phyloP scores from a whole-genome alignment of 2,113 vertebrate genomes.

The Eublepharis macularius region DNA sequence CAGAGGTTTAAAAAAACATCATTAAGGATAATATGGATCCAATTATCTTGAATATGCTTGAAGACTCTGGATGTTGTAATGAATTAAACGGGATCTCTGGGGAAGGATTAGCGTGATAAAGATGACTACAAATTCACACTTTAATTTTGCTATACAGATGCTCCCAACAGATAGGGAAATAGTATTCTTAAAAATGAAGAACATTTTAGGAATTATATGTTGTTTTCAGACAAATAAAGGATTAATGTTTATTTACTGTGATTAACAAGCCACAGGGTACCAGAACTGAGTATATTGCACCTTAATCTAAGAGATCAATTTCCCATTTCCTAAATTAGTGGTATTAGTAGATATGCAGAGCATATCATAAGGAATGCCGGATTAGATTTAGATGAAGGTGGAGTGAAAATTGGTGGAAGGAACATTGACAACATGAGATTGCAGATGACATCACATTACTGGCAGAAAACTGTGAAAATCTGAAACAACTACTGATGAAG shows the following conservation, averaged over 20 bases:
- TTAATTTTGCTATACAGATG: conserved; percentile 61
- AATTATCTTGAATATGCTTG: conserved; percentile 11
- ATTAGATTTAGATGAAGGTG: no score
- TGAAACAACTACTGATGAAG: no score
- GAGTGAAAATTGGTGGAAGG: no score
- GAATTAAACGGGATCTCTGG: conserved; percentile 44
- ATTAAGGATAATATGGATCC: conserved; percentile 28
- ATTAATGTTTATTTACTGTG: neutral
- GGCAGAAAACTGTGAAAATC: no score
- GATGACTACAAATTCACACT: conserved; percentile 49
- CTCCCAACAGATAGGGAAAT: conserved; percentile 44
- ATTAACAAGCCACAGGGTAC: neutral
- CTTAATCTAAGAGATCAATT: neutral
- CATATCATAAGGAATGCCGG: no score
- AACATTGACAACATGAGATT: no score
- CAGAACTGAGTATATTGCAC: neutral
- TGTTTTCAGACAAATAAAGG: neutral
- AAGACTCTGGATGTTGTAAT: conserved; percentile 27
- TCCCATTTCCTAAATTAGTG: neutral
- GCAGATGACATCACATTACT: no score
- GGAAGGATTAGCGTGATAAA: conserved; percentile 60
- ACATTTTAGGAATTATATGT: neutral
- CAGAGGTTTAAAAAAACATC: conserved; percentile 26
- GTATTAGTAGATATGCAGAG: no score
- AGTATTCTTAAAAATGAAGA: conserved; percentile 53